These are phyloP conservation scores for Sciaenops ocellatus DNA, from an alignment of 2,797 vertebrate species.

Conservation along the genomic window DNA sequence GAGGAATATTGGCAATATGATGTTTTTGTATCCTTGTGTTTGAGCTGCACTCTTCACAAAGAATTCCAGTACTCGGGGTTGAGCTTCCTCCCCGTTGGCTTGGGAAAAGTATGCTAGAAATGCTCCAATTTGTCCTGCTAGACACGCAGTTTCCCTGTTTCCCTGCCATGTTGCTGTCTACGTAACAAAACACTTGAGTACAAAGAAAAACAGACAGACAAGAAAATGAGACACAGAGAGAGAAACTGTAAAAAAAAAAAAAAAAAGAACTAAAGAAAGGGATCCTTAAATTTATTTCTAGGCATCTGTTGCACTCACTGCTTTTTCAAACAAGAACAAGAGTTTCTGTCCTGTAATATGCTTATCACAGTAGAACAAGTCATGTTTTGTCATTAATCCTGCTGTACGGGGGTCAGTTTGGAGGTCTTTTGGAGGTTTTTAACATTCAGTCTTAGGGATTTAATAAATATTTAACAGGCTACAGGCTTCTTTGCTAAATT, in stretches of 20 bases:
- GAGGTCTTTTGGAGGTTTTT: not conserved
- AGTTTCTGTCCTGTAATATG: constrained; percentile 18
- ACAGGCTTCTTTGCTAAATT: not conserved
- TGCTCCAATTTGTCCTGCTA: constrained; percentile 46
- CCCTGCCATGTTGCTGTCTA: constrained; percentile 23
- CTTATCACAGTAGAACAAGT: constrained; percentile 39
- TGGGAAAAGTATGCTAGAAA: constrained; percentile 53
- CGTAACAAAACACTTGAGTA: constrained; percentile 36
- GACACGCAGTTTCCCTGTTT: constrained; percentile 24
- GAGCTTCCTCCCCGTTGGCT: constrained; percentile 40
- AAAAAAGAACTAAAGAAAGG: constrained; percentile 19
- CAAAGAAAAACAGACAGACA: constrained; percentile 36
- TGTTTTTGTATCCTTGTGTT: constrained; percentile 3
- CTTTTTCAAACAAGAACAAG: constrained; percentile 10
- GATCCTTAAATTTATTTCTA: constrained; percentile 1
- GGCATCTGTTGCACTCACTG: constrained; percentile 23
- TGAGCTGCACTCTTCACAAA: constrained; percentile 35
- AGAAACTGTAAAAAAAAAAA: constrained; percentile 11
- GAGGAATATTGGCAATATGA: not conserved
- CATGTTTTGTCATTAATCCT: constrained; percentile 23
- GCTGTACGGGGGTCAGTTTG: not conserved
- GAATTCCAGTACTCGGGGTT: constrained; percentile 32
- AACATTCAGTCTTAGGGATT: not conserved
- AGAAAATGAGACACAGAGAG: constrained; percentile 16
- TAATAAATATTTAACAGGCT: not conserved